Base-by-base conservation (phyloP, 2,888 invertebrate genomes). In the Galeruca laticollis region DNA sequence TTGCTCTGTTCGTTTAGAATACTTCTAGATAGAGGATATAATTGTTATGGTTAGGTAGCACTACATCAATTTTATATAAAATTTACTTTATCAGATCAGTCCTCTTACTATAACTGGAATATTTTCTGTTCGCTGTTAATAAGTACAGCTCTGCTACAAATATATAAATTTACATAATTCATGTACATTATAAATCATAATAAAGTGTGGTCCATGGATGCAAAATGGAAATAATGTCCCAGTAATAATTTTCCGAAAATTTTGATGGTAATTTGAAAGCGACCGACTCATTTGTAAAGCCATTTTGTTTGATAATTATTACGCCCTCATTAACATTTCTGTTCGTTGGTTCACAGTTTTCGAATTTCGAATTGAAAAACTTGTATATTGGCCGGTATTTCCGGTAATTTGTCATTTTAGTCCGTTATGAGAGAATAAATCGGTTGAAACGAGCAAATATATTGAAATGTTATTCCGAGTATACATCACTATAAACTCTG, bases 211-310 rank as follows among this genome's bases (percentile, higher is more conserved):
- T 40, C 51, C 54, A 54, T 59, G 51, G 67, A 71, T 59, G 51
- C 64, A 67, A 69, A 73, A 73, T 62, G 71, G 69, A 68, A 72
- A 70, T 72, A 72, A 70, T 69, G 71, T 65, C 33, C 68, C 65
- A 31, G 71, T 68, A 73, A 70, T 73, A 73, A 73, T 73, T 73
- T 73, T 70, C 73, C 65, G 61, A 73, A 73, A 73, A 71, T 71
- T 68, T 62, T 69, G 57, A 31, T 52, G 71, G 69, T 71, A 73
- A 73, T 73, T 73, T 65, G 69, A 68, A 70, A 67, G 68, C 73
- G 37, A 68, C 69, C 69, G 60, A 68, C 68, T 70, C 69, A 69
- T 71, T 73, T 65, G 69, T 68, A 73, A 73, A 71, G 69, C 69
- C 33, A 66, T 70, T 63, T 61, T 49, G 49, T 51, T 43, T 47